These are phyloP conservation scores for Bucco capensis DNA, from an alignment of 2,113 vertebrate genomes.

Conservation along the genomic window DNA sequence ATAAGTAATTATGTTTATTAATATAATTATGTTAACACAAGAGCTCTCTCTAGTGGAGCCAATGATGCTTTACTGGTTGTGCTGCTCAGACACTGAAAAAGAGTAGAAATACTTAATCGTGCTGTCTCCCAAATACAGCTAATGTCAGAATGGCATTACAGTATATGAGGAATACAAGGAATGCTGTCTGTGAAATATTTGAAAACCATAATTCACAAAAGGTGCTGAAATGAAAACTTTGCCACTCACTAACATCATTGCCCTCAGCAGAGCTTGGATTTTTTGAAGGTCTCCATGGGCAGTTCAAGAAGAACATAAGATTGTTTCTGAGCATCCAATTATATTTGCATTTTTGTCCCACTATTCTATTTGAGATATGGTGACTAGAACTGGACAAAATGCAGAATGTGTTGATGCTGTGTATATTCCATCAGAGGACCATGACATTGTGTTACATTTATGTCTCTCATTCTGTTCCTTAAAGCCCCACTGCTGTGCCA, in stretches of 20 bases:
- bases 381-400: neutral
- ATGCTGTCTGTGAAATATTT: neutral
- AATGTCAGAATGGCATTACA: neutral
- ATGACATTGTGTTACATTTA: neutral
- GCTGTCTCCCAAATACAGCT: neutral
- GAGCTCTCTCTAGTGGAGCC: conserved; percentile 70
- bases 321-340: neutral
- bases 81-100: conserved; percentile 19
- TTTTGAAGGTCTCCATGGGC: neutral
- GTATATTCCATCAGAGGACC: neutral
- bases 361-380: neutral
- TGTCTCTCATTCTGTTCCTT: neutral
- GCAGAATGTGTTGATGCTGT: neutral
- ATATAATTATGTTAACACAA: conserved; percentile 68
- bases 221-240: neutral
- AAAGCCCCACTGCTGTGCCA: neutral
- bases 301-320: neutral
- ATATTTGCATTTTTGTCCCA: neutral
- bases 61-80: conserved; percentile 46
- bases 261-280: neutral
- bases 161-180: neutral
- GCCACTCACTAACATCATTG: neutral
- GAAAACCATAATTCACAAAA: neutral
- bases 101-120: neutral
- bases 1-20: conserved; percentile 68